Percentiles rank a stretch among this genome's conserved stretches.
Conservation (phyloP, 1,140 invertebrate genomes). For the Ericerus pela region DNA sequence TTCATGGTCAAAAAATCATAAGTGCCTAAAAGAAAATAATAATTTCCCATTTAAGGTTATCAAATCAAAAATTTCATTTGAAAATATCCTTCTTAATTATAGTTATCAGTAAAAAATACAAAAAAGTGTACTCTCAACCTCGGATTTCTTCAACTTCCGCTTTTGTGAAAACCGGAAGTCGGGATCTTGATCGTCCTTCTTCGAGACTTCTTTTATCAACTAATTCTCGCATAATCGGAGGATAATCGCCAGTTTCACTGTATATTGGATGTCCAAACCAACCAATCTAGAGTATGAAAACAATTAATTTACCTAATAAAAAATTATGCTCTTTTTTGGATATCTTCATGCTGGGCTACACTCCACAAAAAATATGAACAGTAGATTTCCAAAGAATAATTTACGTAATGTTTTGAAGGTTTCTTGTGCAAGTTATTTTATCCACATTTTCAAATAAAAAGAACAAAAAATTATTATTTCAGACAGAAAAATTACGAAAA, state of each 20-base stretch:
- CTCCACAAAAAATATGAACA: too few species aligned
- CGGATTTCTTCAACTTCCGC: conserved; percentile 40
- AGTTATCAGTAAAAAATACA: background rate
- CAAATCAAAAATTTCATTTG: background rate
- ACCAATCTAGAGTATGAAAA: conserved; percentile 30
- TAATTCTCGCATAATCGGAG: conserved; percentile 39
- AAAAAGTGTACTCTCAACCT: conserved; percentile 27
- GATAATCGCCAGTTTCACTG: conserved; percentile 43
- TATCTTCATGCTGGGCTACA: too few species aligned
- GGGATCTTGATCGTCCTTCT: conserved; percentile 39
- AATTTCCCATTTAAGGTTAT: background rate
- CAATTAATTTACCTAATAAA: too few species aligned
- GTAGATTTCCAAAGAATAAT: too few species aligned
- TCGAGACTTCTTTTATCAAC: conserved; percentile 38
- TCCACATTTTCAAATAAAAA: too few species aligned
- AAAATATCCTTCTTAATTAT: background rate
- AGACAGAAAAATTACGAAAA: too few species aligned
- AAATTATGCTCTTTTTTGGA: too few species aligned
- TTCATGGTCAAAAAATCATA: conserved; percentile 47
- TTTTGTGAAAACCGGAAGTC: conserved; percentile 42
- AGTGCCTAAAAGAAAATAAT: conserved; percentile 28
- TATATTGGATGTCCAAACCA: conserved; percentile 48
- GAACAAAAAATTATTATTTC: too few species aligned
- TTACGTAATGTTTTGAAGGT: too few species aligned
- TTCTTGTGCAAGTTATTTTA: too few species aligned